Percentiles rank a stretch among this genome's conserved stretches.
Evolutionary conservation across 30 jellyfish, hydroid and myxozoan species (phyloP).

Genomic region (Turritopsis rubra): DNA sequence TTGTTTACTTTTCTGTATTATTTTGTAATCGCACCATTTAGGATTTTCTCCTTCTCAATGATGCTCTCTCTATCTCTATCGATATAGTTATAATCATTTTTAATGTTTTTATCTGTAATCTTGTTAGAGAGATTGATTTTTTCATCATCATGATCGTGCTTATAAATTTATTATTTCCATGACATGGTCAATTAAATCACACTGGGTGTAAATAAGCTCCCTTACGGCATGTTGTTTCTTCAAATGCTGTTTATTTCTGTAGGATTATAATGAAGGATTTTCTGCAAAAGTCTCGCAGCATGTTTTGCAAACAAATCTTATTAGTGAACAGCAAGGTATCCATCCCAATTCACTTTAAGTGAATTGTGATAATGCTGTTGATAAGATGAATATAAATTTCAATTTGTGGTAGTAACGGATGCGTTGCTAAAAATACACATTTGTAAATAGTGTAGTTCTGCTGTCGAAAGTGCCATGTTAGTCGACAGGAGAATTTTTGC

Average conservation of each 20-base stretch:
- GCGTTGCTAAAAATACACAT: no score
- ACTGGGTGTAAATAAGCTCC: neutral
- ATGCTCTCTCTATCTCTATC: no score
- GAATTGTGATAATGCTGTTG: no score
- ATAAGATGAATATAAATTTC: no score
- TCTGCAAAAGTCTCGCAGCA: conserved; percentile 1
- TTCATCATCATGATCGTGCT: neutral
- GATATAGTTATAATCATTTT: neutral
- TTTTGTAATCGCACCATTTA: neutral
- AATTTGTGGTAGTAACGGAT: no score
- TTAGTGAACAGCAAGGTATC: neutral
- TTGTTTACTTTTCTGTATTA: no score
- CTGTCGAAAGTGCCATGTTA: no score
- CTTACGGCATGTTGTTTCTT: neutral
- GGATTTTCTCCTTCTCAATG: neutral
- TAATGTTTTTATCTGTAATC: neutral
- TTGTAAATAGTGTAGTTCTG: no score
- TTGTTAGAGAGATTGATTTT: neutral
- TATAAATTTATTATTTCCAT: neutral
- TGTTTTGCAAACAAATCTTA: conserved; percentile 1
- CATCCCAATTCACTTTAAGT: neutral
- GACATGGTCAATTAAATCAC: neutral
- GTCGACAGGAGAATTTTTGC: no score
- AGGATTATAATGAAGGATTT: neutral
- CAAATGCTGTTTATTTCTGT: neutral